Conservation (phyloP, 1,140 invertebrate species). For the Cyclina sinensis region DNA sequence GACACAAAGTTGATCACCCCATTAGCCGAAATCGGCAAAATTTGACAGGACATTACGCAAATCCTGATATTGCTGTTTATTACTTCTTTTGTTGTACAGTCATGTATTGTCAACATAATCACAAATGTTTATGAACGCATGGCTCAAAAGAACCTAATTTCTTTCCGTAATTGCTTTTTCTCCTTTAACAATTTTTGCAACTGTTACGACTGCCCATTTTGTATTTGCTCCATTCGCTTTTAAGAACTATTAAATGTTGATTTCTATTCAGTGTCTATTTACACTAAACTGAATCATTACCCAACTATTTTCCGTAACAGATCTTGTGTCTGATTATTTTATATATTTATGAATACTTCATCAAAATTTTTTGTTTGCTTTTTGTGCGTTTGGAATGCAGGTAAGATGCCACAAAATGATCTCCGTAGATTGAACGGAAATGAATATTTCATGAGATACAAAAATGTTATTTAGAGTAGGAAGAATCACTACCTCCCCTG, state of each 20-base stretch:
- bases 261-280: conserved; percentile 16
- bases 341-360: conserved; percentile 40
- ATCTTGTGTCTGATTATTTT: background rate
- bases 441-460: background rate
- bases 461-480: background rate
- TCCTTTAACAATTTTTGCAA: background rate
- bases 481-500: background rate
- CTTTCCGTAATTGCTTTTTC: conserved; percentile 8
- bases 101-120: background rate
- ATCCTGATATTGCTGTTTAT: background rate
- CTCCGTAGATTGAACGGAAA: background rate
- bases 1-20: conserved; percentile 12
- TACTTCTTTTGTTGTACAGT: conserved; percentile 25
- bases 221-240: conserved; percentile 2
- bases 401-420: background rate
- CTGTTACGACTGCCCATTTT: conserved; percentile 26
- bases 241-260: background rate
- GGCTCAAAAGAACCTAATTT: conserved; percentile 28
- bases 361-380: background rate
- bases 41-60: conserved; percentile 15
- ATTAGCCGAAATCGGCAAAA: conserved; percentile 11
- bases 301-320: background rate
- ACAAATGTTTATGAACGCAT: background rate
- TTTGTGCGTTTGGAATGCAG: background rate
- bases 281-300: conserved; percentile 4